Evolutionary conservation across 2,797 vertebrate genomes (phyloP).

Genomic region (Anguilla marmorata): DNA sequence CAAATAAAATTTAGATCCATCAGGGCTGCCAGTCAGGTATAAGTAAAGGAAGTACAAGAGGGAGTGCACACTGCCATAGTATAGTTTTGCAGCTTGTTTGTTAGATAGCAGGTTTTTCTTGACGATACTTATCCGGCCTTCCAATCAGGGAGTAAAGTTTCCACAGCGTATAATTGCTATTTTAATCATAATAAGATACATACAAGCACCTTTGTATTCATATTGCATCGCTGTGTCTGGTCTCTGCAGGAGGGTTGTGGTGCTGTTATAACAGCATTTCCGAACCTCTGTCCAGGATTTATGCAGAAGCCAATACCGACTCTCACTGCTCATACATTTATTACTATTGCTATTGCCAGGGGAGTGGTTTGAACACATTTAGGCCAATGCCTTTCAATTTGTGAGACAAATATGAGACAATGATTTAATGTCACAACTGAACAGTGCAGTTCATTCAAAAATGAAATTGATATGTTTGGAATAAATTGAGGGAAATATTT

Average conservation of each 20-base stretch:
- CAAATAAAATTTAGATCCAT: no score
- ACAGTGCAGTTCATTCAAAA: neutral
- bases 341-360: neutral
- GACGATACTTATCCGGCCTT: neutral
- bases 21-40: no score
- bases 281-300: neutral
- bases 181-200: slow-evolving; percentile 7
- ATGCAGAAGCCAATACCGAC: neutral
- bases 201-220: neutral
- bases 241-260: neutral
- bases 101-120: neutral
- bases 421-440: neutral
- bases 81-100: neutral
- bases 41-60: neutral
- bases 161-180: neutral
- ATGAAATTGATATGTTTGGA: neutral
- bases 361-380: neutral
- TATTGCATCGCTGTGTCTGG: neutral
- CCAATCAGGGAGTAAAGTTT: neutral
- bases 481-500: neutral
- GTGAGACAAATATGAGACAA: neutral
- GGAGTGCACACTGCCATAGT: neutral
- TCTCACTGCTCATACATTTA: neutral
- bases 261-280: neutral
- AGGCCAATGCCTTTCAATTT: neutral